A percentile compares a stretch with the other conserved stretches of the same genome.
phyloP scores from a whole-genome alignment of 2,888 invertebrate genomes.

The Gandaritis pyraliata region DNA sequence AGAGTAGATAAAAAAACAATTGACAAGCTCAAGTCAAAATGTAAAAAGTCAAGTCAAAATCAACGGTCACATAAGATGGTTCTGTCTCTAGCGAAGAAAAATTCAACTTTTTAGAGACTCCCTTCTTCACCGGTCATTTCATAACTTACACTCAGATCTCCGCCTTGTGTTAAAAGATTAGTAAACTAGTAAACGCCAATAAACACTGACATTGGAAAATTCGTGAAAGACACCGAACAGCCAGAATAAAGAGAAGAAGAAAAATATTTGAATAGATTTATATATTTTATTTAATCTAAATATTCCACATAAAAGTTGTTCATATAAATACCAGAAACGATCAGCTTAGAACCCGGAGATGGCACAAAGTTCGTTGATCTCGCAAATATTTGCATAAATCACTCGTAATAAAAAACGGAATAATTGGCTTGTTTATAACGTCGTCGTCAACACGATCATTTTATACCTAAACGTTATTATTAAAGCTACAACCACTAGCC shows the following conservation, averaged over 20 bases:
- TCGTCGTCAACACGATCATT: constrained; percentile 30
- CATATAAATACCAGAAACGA: constrained; percentile 16
- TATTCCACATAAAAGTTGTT: constrained; percentile 4
- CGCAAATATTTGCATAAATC: constrained; percentile 67
- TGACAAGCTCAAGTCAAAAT: no score
- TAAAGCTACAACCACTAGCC: constrained; percentile 56
- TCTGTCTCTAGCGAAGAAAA: neutral
- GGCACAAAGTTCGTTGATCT: constrained; percentile 67
- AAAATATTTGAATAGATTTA: neutral
- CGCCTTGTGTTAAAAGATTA: no score
- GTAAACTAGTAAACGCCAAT: no score
- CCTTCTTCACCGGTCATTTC: no score
- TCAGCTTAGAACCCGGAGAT: constrained; percentile 39
- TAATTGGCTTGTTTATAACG: constrained; percentile 49
- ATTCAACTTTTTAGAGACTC: no score
- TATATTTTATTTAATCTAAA: neutral
- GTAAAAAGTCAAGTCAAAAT: no score
- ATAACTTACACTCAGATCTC: no score
- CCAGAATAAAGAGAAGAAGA: no score
- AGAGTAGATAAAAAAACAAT: no score
- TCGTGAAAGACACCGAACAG: no score
- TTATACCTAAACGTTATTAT: constrained; percentile 49
- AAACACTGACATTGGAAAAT: no score
- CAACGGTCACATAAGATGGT: neutral
- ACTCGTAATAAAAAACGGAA: constrained; percentile 57